phyloP scores from a whole-genome alignment of 2,113 vertebrate species.

The Setophaga kirtlandii region DNA sequence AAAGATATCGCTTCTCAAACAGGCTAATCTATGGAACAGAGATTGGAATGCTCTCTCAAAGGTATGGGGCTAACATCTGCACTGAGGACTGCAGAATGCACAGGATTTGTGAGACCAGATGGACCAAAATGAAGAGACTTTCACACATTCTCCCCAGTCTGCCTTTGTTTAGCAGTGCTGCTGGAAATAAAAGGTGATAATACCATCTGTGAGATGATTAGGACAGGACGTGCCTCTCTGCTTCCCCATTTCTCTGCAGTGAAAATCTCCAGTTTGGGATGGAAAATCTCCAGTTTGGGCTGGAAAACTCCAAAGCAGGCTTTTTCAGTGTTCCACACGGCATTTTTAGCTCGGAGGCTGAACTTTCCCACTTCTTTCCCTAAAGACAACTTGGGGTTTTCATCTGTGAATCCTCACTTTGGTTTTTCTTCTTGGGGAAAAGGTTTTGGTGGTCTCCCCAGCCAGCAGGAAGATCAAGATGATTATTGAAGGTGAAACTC shows the following conservation, averaged over 20 bases:
- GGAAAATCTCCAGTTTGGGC: background rate
- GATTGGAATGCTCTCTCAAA: background rate
- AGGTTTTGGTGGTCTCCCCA: background rate
- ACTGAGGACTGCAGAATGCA: background rate
- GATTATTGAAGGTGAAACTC: background rate
- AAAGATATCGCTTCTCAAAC: background rate
- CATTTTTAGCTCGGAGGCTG: background rate
- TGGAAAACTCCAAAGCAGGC: background rate
- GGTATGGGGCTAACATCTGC: rapidly evolving
- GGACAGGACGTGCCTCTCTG: background rate
- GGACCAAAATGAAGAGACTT: background rate
- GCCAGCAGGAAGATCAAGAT: background rate
- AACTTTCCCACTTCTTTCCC: background rate
- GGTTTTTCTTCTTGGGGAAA: background rate
- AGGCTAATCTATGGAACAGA: background rate
- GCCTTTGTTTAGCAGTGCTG: background rate
- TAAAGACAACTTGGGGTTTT: background rate
- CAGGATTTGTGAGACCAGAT: background rate
- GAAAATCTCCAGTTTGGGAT: background rate
- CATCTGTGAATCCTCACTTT: background rate
- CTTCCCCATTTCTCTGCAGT: background rate
- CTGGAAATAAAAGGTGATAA: background rate
- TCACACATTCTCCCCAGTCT: background rate
- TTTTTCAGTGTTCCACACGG: background rate
- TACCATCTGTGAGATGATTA: background rate